Conservation (phyloP, 2,888 invertebrate genomes). For the Drosophila stalkeri region DNA sequence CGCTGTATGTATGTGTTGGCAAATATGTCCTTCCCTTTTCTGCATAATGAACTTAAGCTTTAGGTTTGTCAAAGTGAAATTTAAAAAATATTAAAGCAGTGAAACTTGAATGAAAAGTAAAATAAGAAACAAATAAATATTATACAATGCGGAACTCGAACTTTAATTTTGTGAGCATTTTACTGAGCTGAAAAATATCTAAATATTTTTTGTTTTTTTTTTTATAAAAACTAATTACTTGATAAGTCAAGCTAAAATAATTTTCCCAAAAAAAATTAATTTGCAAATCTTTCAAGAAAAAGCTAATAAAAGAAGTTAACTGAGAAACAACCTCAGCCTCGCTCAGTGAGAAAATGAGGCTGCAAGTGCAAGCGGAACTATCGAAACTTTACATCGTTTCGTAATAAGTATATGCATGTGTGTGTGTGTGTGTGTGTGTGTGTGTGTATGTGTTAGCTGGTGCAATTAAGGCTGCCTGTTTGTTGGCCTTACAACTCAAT, state of each 20-base stretch:
- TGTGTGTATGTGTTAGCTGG: slow-evolving; percentile 2
- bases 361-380: not conserved
- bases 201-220: not conserved
- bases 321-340: not conserved
- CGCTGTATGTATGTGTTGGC: no score
- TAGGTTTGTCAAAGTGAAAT: not conserved
- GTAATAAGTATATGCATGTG: not conserved
- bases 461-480: slow-evolving; percentile 52
- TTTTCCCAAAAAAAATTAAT: not conserved
- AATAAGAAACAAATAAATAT: not conserved
- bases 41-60: not conserved
- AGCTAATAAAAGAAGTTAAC: not conserved
- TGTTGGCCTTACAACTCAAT: slow-evolving; percentile 62
- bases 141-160: not conserved
- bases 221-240: not conserved
- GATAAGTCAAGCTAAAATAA: no score
- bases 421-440: not conserved
- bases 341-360: not conserved
- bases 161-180: not conserved
- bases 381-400: not conserved
- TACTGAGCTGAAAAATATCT: not conserved
- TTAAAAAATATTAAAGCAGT: not conserved
- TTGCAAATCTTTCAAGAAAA: not conserved
- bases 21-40: not conserved
- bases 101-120: not conserved